Base-by-base conservation (phyloP, 30 jellyfish, hydroid and myxozoan species). In the Hydra vulgaris region DNA sequence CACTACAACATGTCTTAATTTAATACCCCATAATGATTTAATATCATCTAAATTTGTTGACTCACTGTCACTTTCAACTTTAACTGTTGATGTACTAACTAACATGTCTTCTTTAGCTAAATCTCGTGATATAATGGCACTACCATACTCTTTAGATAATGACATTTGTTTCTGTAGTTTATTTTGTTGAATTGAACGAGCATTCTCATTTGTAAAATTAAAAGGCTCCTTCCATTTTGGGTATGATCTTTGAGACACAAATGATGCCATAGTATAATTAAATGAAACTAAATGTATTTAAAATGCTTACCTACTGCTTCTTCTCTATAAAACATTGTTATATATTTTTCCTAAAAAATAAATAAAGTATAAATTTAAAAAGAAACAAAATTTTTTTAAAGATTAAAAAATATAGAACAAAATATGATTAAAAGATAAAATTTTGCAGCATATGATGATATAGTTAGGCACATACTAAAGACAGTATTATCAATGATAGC, bases 1-100 rank as follows among this genome's bases (percentile, higher is more conserved):
- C 7, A 21, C 20, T 53, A 19, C 20, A 25, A 78, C 85, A 61
- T 78, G 85, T 78, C 85, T 66, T 55, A 78, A 69, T 7, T 78
- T 78, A 18, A 78, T 55, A 20, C 85, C 85, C 85, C 85, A 78
- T 78, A 68, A 68, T 23, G 75, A 20, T 68, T 23, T 68, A n/a
- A 23, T 16, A 68, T 68, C 75, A 3, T 7, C 8, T n/a, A 15
- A 23, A 68, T 68, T 68, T 68, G 75, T 68, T 20, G 25, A 1
- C 16, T 68, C 75, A 3, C 5, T 3, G 16, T 3, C 15, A 68
- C 75, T 68, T 68, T 68, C 75, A 68, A 3, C 16, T 68, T 23
- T 68, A 3, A 23, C n/a, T n/a, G n/a, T n/a, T n/a, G n/a, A n/a
- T n/a, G 75, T 20, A 8, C 16, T 68, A 3, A 68, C 8, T 3